Percentiles rank a stretch among this genome's conserved stretches.
Evolutionary conservation across 2,113 vertebrate genomes (phyloP).

Genomic region (Turdus rufiventris): DNA sequence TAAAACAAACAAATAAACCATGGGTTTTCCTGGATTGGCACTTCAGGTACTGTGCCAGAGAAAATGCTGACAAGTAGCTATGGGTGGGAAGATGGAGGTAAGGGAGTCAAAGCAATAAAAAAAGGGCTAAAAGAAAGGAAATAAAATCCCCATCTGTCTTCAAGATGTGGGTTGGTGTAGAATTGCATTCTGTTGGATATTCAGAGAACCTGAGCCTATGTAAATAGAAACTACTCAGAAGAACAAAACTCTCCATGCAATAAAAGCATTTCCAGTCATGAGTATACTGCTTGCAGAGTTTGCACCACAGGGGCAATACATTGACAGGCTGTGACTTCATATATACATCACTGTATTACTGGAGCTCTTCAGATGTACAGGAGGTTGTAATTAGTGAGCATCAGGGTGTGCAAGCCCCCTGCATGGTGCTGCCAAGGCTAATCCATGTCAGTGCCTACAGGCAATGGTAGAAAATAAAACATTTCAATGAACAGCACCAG

Average conservation of each 20-base stretch:
- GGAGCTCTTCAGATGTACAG: slow-evolving; percentile 4
- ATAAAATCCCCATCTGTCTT: not conserved
- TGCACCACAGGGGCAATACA: slow-evolving; percentile 18
- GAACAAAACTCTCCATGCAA: not conserved
- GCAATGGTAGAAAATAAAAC: slow-evolving; percentile 30
- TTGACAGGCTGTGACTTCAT: not conserved
- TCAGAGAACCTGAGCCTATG: not conserved
- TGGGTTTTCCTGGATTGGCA: not conserved
- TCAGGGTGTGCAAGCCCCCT: slow-evolving; percentile 19
- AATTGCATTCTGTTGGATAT: not conserved
- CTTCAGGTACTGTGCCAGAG: not conserved
- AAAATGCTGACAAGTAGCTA: not conserved
- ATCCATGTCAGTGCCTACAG: slow-evolving; percentile 37
- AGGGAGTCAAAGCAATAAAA: not conserved
- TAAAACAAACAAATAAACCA: not conserved
- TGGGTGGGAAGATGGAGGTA: not conserved
- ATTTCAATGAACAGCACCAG: slow-evolving; percentile 2
- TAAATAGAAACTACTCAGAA: not conserved
- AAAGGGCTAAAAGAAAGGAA: not conserved
- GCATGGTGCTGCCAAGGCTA: slow-evolving; percentile 27
- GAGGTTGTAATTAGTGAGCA: slow-evolving; percentile 58
- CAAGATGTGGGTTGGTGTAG: not conserved
- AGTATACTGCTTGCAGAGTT: slow-evolving; percentile 5
- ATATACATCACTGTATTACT: slow-evolving; percentile 17
- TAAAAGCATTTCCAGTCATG: not conserved